Evolutionary conservation across 2,888 invertebrate species (phyloP).

Genomic region (Apamea epomidion): DNA sequence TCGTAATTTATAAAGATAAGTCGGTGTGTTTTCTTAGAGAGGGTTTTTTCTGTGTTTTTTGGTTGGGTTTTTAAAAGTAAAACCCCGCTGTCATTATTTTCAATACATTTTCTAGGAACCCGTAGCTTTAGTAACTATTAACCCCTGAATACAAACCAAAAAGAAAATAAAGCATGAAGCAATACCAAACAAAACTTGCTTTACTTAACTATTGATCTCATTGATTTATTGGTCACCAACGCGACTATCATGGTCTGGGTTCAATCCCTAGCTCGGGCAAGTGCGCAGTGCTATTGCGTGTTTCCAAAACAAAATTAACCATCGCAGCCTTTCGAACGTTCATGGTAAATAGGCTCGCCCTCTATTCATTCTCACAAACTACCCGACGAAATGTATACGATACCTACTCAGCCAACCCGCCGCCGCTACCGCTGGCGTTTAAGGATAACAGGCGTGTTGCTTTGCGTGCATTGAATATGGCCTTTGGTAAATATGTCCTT

Average conservation of each 20-base stretch:
- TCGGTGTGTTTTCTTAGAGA: background rate
- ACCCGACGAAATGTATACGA: background rate
- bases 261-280: background rate
- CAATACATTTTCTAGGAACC: background rate
- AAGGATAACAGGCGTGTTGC: no score
- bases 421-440: background rate
- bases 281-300: background rate
- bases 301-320: background rate
- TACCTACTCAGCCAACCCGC: no score
- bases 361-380: background rate
- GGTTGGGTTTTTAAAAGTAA: background rate
- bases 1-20: background rate
- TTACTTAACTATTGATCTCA: background rate
- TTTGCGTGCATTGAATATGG: background rate
- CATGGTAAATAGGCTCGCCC: background rate
- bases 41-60: background rate
- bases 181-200: background rate
- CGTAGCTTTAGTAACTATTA: background rate
- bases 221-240: background rate
- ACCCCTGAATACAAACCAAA: background rate
- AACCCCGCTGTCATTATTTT: background rate
- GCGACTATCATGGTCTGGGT: background rate
- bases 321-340: background rate
- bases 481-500: no score
- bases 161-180: background rate